Base-by-base conservation (phyloP, 2,113 vertebrate genomes). In the Garra rufa region DNA sequence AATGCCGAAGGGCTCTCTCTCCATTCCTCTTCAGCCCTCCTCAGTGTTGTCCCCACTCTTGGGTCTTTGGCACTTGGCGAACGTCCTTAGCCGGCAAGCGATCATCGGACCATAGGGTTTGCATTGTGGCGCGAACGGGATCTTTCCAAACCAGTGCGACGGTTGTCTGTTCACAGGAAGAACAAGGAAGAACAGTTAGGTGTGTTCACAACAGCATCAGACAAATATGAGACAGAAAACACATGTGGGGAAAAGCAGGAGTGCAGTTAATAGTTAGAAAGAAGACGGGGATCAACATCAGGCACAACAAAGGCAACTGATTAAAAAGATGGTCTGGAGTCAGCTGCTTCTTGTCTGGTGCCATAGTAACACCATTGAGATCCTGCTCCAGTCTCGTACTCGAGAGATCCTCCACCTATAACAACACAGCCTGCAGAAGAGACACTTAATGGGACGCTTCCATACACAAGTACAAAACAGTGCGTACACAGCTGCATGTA, bases 41-140 rank as follows among this genome's bases (percentile, higher is more conserved):
- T 90, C 88, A 52, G 59, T 74, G 15, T 50, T 75, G 52, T 90
- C 89, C 88, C 85, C 90, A 71, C 86, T 84, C 83, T 87, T 88
- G 88, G 91, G 90, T 93, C 93, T 94, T 93, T 94, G 93, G 93
- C 94, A 92, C 92, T 91, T 91, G 87, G 91, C 91, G 85, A 91
- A 89, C 78, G 88, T 92, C 90, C 78, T 87, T 75, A 85, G 90
- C 86, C 87, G 90, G 88, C 90, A 88, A 87, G 86, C 30, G 50
- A 92, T 94, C 95, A 95, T 96, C 96, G 94, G 85, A 95, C 95
- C 89, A 94, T 93, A 88, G 95, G 90, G 88, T 94, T 91, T 94
- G 95, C 94, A 86, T 95, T 97, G 94, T 98, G 98, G 82, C 97
- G 97, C 55, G 98, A 99, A 80, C 98, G 97, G 85, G 98, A 99